Conservation (phyloP, 1,140 invertebrate species). For the Dryas iulia region DNA sequence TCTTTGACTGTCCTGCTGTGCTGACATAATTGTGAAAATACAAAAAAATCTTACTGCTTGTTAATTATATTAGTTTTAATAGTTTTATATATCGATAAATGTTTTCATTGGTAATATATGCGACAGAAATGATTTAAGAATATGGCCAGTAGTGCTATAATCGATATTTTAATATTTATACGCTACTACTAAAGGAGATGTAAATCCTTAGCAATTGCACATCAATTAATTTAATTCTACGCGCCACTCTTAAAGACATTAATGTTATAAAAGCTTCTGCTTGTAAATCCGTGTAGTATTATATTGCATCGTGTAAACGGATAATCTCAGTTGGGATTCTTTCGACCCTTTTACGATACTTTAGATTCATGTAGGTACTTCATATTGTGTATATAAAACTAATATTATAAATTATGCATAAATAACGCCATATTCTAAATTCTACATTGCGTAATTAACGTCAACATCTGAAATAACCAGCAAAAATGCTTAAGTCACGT, state of each 20-base stretch:
- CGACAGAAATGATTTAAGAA: neutral
- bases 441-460: neutral
- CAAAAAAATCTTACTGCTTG: no score
- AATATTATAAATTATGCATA: constrained; percentile 36
- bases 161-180: constrained; percentile 18
- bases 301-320: constrained; percentile 55
- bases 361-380: constrained; percentile 22
- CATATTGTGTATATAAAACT: constrained; percentile 46
- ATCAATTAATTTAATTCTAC: constrained; percentile 57
- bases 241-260: constrained; percentile 50
- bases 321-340: constrained; percentile 58
- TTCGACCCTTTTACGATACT: constrained; percentile 49
- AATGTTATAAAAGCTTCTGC: constrained; percentile 55
- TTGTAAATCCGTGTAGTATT: constrained; percentile 43
- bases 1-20: no score
- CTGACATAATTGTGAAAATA: no score
- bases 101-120: neutral
- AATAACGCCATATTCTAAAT: neutral
- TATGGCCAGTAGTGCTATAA: neutral
- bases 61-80: neutral
- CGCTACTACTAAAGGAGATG: constrained; percentile 25
- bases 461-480: neutral
- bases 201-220: constrained; percentile 53
- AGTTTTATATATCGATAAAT: neutral
- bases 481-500: neutral